Percentiles rank a stretch among this genome's conserved stretches.
Conservation (phyloP, 2,113 vertebrate species). For the Tylochromis polylepis region DNA sequence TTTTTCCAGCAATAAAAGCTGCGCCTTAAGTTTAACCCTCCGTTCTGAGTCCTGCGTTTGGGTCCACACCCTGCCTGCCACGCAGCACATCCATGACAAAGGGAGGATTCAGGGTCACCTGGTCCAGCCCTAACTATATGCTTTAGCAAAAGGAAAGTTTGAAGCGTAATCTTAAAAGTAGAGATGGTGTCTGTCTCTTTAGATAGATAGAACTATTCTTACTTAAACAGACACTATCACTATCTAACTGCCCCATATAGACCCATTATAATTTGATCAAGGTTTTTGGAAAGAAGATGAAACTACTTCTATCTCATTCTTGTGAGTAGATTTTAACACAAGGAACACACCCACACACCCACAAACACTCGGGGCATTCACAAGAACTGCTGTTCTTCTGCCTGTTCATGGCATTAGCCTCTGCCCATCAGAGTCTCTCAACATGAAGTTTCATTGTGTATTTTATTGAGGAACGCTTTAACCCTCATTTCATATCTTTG, state of each 20-base stretch:
- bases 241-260: neutral
- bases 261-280: neutral
- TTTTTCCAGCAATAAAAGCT: too few relatives aligned
- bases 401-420: neutral
- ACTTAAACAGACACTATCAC: too few relatives aligned
- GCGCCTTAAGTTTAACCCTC: too few relatives aligned
- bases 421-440: neutral
- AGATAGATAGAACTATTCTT: too few relatives aligned
- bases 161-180: too few relatives aligned
- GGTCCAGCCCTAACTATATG: too few relatives aligned
- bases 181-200: too few relatives aligned
- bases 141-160: too few relatives aligned
- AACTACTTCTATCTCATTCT: neutral
- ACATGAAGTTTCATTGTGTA: neutral
- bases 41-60: too few relatives aligned
- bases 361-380: rapidly evolving
- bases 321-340: rapidly evolving
- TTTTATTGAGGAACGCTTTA: rapidly evolving
- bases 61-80: too few relatives aligned
- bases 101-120: too few relatives aligned
- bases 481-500: neutral
- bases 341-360: rapidly evolving
- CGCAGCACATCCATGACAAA: too few relatives aligned
- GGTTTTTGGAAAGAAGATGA: neutral
- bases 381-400: neutral